Evolutionary conservation across 2,113 vertebrate species (phyloP).

Genomic region (Thalassoma bifasciatum): DNA sequence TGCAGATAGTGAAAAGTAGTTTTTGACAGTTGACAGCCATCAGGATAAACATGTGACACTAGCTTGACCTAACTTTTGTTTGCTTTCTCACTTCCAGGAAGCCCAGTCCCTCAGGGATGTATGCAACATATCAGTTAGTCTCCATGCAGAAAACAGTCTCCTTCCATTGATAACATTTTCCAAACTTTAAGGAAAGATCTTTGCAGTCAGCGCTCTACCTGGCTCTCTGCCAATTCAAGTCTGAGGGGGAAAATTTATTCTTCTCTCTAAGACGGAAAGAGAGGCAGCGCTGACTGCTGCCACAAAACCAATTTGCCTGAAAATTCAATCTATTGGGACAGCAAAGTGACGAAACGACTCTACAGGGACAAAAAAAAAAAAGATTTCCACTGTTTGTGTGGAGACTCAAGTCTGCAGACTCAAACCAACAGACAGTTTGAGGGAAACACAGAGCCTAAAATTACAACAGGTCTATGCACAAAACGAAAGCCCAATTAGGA

Average conservation of each 20-base stretch:
- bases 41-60: background rate
- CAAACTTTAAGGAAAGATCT: constrained; percentile 28
- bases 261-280: background rate
- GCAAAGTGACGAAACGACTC: background rate
- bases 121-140: constrained; percentile 43
- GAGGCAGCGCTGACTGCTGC: constrained; percentile 1
- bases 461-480: constrained; percentile 11
- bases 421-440: constrained; percentile 10
- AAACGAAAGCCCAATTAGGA: constrained; percentile 24
- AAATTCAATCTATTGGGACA: background rate
- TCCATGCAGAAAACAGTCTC: constrained; percentile 8
- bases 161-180: constrained; percentile 24
- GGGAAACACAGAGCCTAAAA: constrained; percentile 1
- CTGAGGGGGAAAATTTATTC: background rate
- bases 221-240: background rate
- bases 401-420: too few relatives aligned
- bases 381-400: background rate
- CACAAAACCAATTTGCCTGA: constrained; percentile 11
- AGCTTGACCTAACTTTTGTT: constrained; percentile 28
- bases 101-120: constrained; percentile 20
- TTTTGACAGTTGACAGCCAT: constrained; percentile 5
- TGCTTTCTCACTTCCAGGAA: constrained; percentile 58
- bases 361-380: background rate
- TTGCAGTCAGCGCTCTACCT: background rate
- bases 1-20: too few relatives aligned